Evolutionary conservation across 2,888 invertebrate species (phyloP), one percentile per base, ranked within the genome.

Genomic region (Norana najaformis): DNA sequence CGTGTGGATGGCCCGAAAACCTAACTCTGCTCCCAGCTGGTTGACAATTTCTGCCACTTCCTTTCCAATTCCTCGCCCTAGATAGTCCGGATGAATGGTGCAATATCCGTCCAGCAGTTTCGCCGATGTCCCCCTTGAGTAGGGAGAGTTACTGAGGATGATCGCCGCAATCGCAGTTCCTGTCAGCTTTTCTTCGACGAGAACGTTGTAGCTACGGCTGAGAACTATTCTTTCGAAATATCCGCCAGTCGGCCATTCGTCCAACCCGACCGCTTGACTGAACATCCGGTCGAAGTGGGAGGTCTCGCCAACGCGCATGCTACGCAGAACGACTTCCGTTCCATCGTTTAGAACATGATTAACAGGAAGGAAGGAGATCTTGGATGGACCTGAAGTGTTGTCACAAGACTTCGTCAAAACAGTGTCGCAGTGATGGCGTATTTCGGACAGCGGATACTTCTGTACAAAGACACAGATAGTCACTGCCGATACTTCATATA

Each of bases 101-200:
- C 85, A 18, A 37, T 85, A 85, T 23, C 85, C 85, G 36, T 85
- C 85, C 85, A 37, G 18, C 85, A 85, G 85, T 37, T 23, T 35
- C 13, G 85, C 85, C 85, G 85, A 85, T 23, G 85, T 5, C 4
- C 85, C 85, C 85, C 85, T 85, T 6, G 85, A 85, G 85, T 85
- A 85, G 20, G 85, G 20, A 1, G 85, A 85, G 20, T 18, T 85
- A 6, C 85, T 23, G 20, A 85, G 37, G 18, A 85, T 37, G 36
- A 85, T 85, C 20, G 85, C 85, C 8, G 85, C 36, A 3, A 85
- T 4, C 85, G 35, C 37, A 37, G 36, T 36, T 85, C 85, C 85
- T 5, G 85, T 85, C 36, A 37, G 23, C 8, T 37, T 85, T 5
- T 85, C 85, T 85, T 36, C 85, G 85, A 85, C 37, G 85, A 85